These are phyloP conservation scores for Xenopus laevis DNA, from an alignment of 2,113 vertebrate genomes.

Conservation along the genomic window DNA sequence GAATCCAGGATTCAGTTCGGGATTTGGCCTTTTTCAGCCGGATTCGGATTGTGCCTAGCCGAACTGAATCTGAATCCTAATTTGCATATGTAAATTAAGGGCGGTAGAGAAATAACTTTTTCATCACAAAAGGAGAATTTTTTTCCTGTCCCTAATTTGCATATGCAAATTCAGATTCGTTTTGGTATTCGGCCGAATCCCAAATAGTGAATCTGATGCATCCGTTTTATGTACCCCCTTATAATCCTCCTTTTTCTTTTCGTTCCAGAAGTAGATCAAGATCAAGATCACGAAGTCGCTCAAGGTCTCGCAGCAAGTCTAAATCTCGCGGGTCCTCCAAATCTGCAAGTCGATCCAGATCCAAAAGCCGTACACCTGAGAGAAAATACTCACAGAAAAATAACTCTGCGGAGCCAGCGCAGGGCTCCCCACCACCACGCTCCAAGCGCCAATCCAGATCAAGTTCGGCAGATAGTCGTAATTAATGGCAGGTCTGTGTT, in stretches of 20 bases:
- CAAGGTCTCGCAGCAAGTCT: conserved; percentile 65
- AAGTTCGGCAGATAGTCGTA: conserved; percentile 64
- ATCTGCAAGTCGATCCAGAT: conserved; percentile 45
- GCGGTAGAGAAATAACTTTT: too few species aligned
- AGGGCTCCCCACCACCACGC: conserved; percentile 60
- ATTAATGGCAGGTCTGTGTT: conserved; percentile 49
- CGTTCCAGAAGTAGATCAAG: conserved; percentile 57
- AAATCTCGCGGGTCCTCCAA: conserved; percentile 50
- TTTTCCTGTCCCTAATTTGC: too few species aligned
- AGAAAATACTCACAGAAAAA: conserved; percentile 63
- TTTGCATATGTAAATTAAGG: too few species aligned
- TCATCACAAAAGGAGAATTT: too few species aligned
- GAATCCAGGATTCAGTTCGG: too few species aligned
- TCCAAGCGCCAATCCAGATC: conserved; percentile 65
- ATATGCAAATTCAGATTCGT: too few species aligned
- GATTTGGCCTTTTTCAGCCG: too few species aligned
- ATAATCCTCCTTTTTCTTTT: background rate
- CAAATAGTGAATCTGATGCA: too few species aligned
- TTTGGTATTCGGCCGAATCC: too few species aligned
- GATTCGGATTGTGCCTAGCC: too few species aligned
- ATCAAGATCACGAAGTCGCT: conserved; percentile 60
- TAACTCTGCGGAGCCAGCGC: conserved; percentile 56
- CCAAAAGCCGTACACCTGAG: conserved; percentile 60
- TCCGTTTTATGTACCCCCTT: too few species aligned
- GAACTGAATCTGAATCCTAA: too few species aligned